phyloP scores from a whole-genome alignment of 2,888 invertebrate species.

The Limnephilus marmoratus region DNA sequence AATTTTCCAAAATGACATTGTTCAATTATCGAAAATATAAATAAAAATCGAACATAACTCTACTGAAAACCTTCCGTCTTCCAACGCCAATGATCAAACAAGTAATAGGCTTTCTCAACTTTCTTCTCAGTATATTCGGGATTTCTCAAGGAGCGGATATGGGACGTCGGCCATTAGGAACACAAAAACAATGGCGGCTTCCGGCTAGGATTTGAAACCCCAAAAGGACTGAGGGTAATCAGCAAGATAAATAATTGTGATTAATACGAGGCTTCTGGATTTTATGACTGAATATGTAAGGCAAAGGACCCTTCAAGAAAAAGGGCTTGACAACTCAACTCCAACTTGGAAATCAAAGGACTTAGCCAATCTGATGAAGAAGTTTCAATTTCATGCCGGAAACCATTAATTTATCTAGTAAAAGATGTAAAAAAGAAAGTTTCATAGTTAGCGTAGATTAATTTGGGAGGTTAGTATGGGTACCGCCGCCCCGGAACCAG shows the following conservation, averaged over 20 bases:
- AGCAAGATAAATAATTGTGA: slow-evolving; percentile 37
- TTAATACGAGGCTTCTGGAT: slow-evolving; percentile 29
- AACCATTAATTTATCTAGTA: not conserved
- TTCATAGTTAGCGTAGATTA: no score
- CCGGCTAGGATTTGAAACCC: slow-evolving; percentile 33
- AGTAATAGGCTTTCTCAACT: not conserved
- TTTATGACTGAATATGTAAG: slow-evolving; percentile 22
- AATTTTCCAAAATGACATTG: not conserved
- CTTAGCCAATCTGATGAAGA: not conserved
- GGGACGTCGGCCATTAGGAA: slow-evolving; percentile 25
- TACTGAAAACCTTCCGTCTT: not conserved
- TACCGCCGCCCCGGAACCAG: no score
- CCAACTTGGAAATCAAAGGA: not conserved
- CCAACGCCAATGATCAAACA: not conserved
- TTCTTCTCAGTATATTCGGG: not conserved
- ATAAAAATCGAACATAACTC: not conserved
- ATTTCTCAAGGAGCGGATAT: slow-evolving; percentile 23
- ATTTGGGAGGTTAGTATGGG: no score
- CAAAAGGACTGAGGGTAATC: slow-evolving; percentile 23
- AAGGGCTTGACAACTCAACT: not conserved
- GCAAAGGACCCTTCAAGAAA: slow-evolving; percentile 3
- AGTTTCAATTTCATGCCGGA: not conserved
- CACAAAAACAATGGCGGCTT: slow-evolving; percentile 44
- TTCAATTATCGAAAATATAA: not conserved
- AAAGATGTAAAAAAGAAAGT: not conserved